These are phyloP conservation scores for Rhimphoctona megacephalus DNA, from an alignment of 2,888 invertebrate species.

Conservation along the genomic window DNA sequence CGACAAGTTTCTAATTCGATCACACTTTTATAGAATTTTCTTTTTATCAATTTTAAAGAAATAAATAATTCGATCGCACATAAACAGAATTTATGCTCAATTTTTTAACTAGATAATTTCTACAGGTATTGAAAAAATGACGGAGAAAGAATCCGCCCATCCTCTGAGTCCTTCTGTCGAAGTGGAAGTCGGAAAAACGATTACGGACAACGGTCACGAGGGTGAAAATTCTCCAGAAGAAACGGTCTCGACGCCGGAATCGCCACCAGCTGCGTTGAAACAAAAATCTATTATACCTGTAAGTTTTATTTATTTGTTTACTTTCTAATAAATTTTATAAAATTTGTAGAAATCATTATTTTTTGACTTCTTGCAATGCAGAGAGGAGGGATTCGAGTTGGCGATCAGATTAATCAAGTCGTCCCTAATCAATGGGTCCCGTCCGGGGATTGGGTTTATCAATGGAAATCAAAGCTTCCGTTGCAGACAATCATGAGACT, in stretches of 20 bases:
- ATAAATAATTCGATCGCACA: background rate
- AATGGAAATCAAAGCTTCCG: slow-evolving; percentile 98
- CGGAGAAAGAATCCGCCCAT: slow-evolving; percentile 97
- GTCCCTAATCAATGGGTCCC: slow-evolving; percentile 91
- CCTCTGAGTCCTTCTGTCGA: slow-evolving; percentile 85
- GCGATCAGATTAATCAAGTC: slow-evolving; percentile 80
- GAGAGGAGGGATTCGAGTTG: slow-evolving; percentile 89
- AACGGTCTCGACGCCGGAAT: slow-evolving; percentile 70
- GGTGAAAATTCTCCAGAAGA: slow-evolving; percentile 71
- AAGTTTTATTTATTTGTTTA: background rate
- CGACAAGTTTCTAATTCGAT: background rate
- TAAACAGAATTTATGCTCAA: background rate
- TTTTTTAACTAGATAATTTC: background rate
- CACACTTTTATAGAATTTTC: background rate
- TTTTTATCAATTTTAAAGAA: background rate
- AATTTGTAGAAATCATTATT: background rate
- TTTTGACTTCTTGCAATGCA: slow-evolving; percentile 78
- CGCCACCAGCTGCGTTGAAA: slow-evolving; percentile 62
- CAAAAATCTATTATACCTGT: slow-evolving; percentile 82
- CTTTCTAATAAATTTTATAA: background rate
- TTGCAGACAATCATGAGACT: slow-evolving; percentile 99
- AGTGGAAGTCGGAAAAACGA: slow-evolving; percentile 74
- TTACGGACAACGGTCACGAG: slow-evolving; percentile 69
- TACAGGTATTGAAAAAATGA: slow-evolving; percentile 94
- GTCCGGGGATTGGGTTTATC: slow-evolving; percentile 97